Evolutionary conservation across 2,797 vertebrate genomes (phyloP), one percentile per base, ranked within the genome.

Genomic region (Anguilla pacifica): DNA sequence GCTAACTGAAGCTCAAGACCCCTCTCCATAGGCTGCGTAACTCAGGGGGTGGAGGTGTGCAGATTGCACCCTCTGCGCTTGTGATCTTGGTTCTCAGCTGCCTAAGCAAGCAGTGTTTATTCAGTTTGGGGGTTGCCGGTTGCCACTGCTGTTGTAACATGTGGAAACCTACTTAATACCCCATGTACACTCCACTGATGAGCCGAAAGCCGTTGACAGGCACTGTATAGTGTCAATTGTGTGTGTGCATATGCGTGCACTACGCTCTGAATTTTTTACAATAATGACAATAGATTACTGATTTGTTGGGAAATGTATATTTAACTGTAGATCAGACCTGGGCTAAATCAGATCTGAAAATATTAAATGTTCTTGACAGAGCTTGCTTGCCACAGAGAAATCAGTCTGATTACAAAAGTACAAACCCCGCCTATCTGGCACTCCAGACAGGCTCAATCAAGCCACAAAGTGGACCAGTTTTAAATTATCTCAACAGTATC

Each of bases 81-180:
- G 74, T 87, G 87, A 86, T 46, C 90, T 86, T 87, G 85, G 83
- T 91, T 83, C 81, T 87, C 87, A 88, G 84, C 92, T 84, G 86
- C 91, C 92, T 89, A 92, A 87, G 92, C 91, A 90, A 90, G 92
- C 90, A 89, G 87, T 94, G 93, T 94, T 94, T 93, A 90, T 91
- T 90, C 88, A 90, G 93, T 88, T 86, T 55, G 67, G 82, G 89
- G 93, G 91, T 90, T 94, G 92, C 91, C 86, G 87, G 91, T 90
- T 28, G 86, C 93, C 90, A 92, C 94, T 93, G 93, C 94, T 93
- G 89, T 85, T 87, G 88, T 90, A 93, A 92, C 86, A 92, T 82
- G 51, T 94, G 90, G 95, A 94, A 92, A 94, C 92, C 89, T 91
- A 91, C 87, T 89, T 88, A 88, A 89, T 86, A 19, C 55, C 67